Base-by-base conservation (phyloP, 2,888 invertebrate species). In the Arctia plantaginis region DNA sequence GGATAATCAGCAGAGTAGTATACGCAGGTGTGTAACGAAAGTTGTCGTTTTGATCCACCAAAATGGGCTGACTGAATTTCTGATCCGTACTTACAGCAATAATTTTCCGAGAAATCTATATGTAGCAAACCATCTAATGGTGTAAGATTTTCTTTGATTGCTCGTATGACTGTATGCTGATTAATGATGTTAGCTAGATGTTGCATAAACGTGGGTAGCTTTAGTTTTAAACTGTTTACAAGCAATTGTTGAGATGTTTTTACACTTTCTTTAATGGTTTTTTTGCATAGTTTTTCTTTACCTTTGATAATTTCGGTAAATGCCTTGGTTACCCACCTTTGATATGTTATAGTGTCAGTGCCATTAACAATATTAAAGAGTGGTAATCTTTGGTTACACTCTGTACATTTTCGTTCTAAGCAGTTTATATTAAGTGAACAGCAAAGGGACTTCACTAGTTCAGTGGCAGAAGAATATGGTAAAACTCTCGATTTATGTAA, bases 51-150 rank as follows among this genome's bases (percentile, higher is more conserved):
- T 0, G 69, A 71, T 15, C 73, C 75, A 30, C 75, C 66, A 73
- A 75, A 77, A 51, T 75, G 77, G 0, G 66, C 69, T 18, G 75
- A 73, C 41, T 77, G 75, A 20, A 74, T 51, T 51, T 78, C 75
- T 39, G 55, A 41, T 27, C 44, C 59, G 30, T 73, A 76, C 20
- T 76, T 74, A 44, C 69, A 71, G 1, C 47, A n/a, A 59, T 71
- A 72, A 74, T 76, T 76, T 72, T 76, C 76, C 20, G 65, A 68
- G 18, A 73, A 76, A 27, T 76, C 73, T 68, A 72, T 75, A 51
- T 72, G 72, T 6, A 74, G 69, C 44, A 75, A 30, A 12, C 71
- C 64, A 20, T 75, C 72, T 15, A 20, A n/a, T 8, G 55, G 39
- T 23, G 64, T n/a, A 20, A 72, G 39, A 33, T n/a, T n/a, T n/a